Percentiles rank a stretch among this genome's conserved stretches.
Evolutionary conservation across 2,113 vertebrate species (phyloP).

Genomic region (Atractosteus spatula): DNA sequence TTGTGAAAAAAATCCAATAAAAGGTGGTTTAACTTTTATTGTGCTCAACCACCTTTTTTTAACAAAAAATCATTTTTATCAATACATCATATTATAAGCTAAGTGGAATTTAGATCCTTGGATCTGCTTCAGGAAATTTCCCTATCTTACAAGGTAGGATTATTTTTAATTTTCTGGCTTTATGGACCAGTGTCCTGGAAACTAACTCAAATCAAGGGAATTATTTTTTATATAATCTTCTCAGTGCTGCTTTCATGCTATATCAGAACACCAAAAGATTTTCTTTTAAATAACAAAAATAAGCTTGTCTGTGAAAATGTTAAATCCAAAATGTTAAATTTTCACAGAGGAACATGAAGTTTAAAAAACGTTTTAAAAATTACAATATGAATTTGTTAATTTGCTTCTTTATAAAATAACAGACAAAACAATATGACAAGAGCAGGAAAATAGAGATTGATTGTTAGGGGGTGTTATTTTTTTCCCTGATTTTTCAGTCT

Average conservation of each 20-base stretch:
- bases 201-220: too few species aligned
- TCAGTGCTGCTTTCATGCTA: too few species aligned
- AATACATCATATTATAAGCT: too few species aligned
- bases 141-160: too few species aligned
- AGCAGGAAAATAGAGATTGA: constrained; percentile 71
- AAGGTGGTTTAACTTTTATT: too few species aligned
- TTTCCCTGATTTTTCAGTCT: constrained; percentile 18
- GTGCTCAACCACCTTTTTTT: too few species aligned
- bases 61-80: too few species aligned
- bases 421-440: constrained; percentile 61
- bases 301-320: constrained; percentile 51
- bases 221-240: background rate
- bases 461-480: constrained; percentile 58
- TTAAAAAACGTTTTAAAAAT: constrained; percentile 67
- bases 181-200: too few species aligned
- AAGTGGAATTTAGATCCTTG: too few species aligned
- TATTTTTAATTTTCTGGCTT: too few species aligned
- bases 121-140: too few species aligned
- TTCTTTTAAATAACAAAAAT: constrained; percentile 47
- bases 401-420: constrained; percentile 37
- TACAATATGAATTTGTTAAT: constrained; percentile 58
- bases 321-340: constrained; percentile 57
- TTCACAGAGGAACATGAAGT: background rate
- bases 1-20: background rate
- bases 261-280: constrained; percentile 5